Base-by-base conservation (phyloP, 2,113 vertebrate genomes). In the Oryzias javanicus region DNA sequence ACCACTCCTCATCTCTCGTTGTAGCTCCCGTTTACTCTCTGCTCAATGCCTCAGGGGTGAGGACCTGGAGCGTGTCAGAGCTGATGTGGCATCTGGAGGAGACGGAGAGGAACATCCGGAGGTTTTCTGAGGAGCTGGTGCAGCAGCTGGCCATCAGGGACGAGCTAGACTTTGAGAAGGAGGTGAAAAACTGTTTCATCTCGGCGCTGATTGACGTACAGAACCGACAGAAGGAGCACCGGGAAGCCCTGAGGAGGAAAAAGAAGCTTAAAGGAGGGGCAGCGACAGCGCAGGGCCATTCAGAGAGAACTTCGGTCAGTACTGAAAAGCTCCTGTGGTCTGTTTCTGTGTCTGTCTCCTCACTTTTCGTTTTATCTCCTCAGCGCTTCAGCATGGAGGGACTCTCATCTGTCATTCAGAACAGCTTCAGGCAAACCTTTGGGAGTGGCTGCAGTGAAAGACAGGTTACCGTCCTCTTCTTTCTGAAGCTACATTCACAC, bases 321-420 rank as follows among this genome's bases (percentile, higher is more conserved):
- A 19, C 13, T 7, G 41, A 46, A 42, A 27, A 15, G 8, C 13
- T 4, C 51, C 46, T 46, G 35, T 44, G 18, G 20, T 61, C 16
- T n/a, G 17, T 51, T 4, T 19, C 64, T 25, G 56, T 50, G 49
- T 49, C 59, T 46, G 6, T 35, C 55, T 63, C 89, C 84, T 85
- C 59, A 2, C 66, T 73, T 72, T 29, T 14, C 56, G 62, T 72
- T 73, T 82, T 87, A 84, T 52, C 48, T 78, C 60, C 59, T 79
- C 81, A 98, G 97, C 96, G 95, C 89, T 98, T 99, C 95, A 98
- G 96, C 93, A 91, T 99, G 95, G 96, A 95, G 90, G 95, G 94
- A 75, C 92, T 99, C 89, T 98, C 97, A 85, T 92, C 94, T 90
- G 95, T 95, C 88, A 95, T 99, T 93, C 97, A 99, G 89, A 95